Conservation (phyloP, 2,888 invertebrate genomes). For the Dicyrtomina minuta region DNA sequence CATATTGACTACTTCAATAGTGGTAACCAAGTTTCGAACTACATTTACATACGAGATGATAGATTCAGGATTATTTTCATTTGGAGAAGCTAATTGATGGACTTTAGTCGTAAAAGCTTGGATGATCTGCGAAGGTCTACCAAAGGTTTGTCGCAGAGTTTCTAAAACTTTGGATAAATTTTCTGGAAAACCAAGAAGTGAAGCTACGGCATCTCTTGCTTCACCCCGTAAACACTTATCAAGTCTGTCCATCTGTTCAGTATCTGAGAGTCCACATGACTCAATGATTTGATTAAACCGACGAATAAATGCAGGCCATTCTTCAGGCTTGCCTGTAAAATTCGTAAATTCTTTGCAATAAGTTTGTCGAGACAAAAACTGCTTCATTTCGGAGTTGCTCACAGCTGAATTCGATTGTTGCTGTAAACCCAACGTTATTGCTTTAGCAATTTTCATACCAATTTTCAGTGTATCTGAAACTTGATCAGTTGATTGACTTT, state of each 20-base stretch:
- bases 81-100: not conserved
- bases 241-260: slow-evolving; percentile 31
- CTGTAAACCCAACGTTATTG: too few species aligned
- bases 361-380: slow-evolving; percentile 15
- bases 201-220: slow-evolving; percentile 27
- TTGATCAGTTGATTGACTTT: too few species aligned
- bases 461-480: too few species aligned
- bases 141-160: slow-evolving; percentile 25
- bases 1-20: too few species aligned
- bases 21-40: slow-evolving; percentile 15
- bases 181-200: slow-evolving; percentile 21
- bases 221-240: slow-evolving; percentile 33
- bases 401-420: too few species aligned
- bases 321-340: slow-evolving; percentile 31
- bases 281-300: slow-evolving; percentile 15
- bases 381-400: too few species aligned
- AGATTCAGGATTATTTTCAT: not conserved
- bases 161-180: slow-evolving; percentile 26
- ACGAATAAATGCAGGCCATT: slow-evolving; percentile 33
- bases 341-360: slow-evolving; percentile 14
- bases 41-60: not conserved
- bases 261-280: slow-evolving; percentile 18
- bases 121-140: slow-evolving; percentile 30
- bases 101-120: slow-evolving; percentile 13
- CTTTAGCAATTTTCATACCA: too few species aligned